A percentile compares a stretch with the other conserved stretches of the same genome.
Evolutionary conservation across 2,113 vertebrate species (phyloP).

Genomic region (Crotalus horridus): DNA sequence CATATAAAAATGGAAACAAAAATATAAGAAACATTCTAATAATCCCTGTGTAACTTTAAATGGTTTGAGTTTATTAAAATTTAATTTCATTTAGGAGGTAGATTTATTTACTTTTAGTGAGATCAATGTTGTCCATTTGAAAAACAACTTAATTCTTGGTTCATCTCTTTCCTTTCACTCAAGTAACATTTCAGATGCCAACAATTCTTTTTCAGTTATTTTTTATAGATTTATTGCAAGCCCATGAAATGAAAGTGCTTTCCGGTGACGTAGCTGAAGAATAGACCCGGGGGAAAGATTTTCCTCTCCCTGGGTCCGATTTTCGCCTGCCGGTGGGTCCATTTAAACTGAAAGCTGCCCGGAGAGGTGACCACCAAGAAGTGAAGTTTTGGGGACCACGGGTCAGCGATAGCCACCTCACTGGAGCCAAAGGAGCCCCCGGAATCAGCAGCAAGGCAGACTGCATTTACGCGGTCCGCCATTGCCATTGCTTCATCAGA

Average conservation of each 20-base stretch:
- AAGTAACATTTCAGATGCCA: background rate
- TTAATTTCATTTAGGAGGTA: background rate
- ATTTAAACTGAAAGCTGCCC: no score
- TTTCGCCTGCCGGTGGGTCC: no score
- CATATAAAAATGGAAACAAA: background rate
- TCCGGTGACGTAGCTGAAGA: no score
- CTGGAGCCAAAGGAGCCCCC: no score
- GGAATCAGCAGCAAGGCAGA: no score
- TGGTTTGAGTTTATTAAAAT: background rate
- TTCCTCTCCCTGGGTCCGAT: no score
- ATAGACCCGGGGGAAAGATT: no score
- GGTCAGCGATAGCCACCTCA: no score
- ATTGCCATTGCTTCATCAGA: no score
- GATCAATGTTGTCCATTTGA: background rate
- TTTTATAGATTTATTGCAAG: background rate
- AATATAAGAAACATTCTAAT: background rate
- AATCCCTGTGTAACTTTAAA: background rate
- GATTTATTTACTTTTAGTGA: background rate
- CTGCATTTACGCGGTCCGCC: no score
- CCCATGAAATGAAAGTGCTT: conserved; percentile 22
- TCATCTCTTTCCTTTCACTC: background rate
- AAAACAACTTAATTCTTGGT: background rate
- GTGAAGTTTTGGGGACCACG: no score
- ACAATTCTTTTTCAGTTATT: background rate
- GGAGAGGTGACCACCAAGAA: no score